Evolutionary conservation across 2,113 vertebrate species (phyloP).

Genomic region (Amazona vittata): DNA sequence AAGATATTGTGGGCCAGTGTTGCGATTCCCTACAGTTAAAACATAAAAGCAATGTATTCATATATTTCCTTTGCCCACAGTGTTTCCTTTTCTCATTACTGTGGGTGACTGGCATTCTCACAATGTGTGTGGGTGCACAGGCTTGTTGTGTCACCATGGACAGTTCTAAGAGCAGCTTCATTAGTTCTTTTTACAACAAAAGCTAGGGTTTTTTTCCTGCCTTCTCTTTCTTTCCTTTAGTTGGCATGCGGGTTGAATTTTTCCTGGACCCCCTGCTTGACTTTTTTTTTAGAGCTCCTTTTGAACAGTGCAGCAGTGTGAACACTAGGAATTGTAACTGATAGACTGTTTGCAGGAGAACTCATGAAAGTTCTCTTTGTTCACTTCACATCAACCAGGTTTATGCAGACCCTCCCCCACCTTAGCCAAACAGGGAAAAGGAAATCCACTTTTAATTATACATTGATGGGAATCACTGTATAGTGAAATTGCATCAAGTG

Average conservation of each 20-base stretch:
- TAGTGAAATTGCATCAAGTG: constrained; percentile 73
- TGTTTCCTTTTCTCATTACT: constrained; percentile 68
- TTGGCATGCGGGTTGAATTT: constrained; percentile 79
- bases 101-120: constrained; percentile 69
- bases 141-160: constrained; percentile 76
- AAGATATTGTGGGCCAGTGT: constrained; percentile 56
- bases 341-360: constrained; percentile 81
- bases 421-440: constrained; percentile 73
- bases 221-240: constrained; percentile 78
- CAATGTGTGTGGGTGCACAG: constrained; percentile 78
- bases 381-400: constrained; percentile 77
- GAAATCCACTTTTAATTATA: constrained; percentile 85
- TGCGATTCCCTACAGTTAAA: constrained; percentile 66
- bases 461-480: constrained; percentile 78
- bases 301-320: constrained; percentile 77
- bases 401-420: constrained; percentile 70
- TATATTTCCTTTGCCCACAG: constrained; percentile 54
- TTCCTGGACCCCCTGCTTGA: constrained; percentile 81
- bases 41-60: constrained; percentile 58
- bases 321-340: constrained; percentile 82
- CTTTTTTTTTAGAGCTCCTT: constrained; percentile 78
- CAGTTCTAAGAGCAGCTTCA: constrained; percentile 80
- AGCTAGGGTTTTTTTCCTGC: constrained; percentile 68
- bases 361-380: constrained; percentile 83
- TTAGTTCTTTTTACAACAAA: constrained; percentile 83